These are phyloP conservation scores for Megalops cyprinoides DNA, from an alignment of 2,797 vertebrate genomes.

Conservation along the genomic window DNA sequence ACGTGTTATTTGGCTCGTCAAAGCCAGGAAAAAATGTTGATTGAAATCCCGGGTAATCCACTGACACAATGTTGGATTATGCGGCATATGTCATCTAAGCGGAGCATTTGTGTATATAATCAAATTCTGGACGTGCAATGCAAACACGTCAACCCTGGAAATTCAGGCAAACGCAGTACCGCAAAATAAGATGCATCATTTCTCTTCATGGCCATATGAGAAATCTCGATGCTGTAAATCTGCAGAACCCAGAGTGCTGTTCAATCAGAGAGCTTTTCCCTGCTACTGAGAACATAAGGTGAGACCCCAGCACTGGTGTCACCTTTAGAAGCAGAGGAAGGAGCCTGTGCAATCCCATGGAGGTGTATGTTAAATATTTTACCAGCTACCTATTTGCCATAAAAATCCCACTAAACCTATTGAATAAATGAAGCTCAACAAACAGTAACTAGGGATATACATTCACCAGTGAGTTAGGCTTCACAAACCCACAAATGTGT, in stretches of 20 bases:
- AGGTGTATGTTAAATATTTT: no score
- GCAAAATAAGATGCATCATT: neutral
- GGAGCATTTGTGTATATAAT: constrained; percentile 10
- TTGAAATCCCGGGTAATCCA: neutral
- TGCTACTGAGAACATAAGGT: no score
- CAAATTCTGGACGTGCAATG: neutral
- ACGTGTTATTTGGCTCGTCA: constrained; percentile 12
- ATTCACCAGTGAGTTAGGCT: no score
- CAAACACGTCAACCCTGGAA: neutral
- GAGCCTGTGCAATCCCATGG: neutral
- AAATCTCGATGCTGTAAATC: neutral
- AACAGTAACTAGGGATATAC: no score
- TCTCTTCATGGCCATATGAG: neutral
- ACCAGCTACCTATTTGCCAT: no score
- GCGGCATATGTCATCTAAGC: constrained; percentile 24
- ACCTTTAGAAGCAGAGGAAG: neutral
- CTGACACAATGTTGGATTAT: neutral
- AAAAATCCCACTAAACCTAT: no score
- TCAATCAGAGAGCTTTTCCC: neutral
- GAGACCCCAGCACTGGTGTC: no score
- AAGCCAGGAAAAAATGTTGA: constrained; percentile 26
- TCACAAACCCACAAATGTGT: no score
- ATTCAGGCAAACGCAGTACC: neutral
- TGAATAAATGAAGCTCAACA: no score
- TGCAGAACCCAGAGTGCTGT: neutral